Percentiles rank a stretch among this genome's conserved stretches.
Conservation (phyloP, 92 coral and sea anemone species). For the Meandrina meandrites region DNA sequence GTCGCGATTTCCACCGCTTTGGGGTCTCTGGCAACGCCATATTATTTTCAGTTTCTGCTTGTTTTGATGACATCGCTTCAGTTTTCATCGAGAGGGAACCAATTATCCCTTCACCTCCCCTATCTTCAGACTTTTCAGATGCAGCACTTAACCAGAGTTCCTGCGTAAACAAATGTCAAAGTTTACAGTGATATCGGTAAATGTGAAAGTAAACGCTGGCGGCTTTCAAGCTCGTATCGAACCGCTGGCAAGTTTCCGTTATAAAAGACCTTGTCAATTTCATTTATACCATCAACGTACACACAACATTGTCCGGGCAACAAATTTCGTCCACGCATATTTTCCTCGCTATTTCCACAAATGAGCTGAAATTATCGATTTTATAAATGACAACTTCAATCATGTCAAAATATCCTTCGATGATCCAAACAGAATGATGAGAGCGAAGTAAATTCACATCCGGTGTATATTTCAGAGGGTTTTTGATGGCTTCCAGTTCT, state of each 20-base stretch:
- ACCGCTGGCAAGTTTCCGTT: not conserved
- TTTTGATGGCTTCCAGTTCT: slow-evolving; percentile 5
- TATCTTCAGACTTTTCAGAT: not conserved
- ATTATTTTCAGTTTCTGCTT: slow-evolving; percentile 13
- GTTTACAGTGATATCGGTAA: slow-evolving; percentile 36
- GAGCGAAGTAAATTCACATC: not conserved
- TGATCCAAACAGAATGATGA: not conserved
- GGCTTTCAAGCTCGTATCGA: not conserved
- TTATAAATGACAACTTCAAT: not conserved
- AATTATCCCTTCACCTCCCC: not conserved
- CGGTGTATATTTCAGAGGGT: not conserved
- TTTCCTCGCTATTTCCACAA: not conserved
- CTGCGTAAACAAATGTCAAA: slow-evolving; percentile 48
- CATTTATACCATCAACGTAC: not conserved
- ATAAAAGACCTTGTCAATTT: not conserved
- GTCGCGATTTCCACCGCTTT: slow-evolving; percentile 57
- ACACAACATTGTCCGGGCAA: not conserved
- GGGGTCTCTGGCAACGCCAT: slow-evolving; percentile 28
- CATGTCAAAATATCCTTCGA: not conserved
- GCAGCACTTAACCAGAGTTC: slow-evolving; percentile 22
- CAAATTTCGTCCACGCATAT: not conserved
- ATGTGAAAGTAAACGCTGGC: not conserved
- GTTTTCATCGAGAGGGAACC: slow-evolving; percentile 4
- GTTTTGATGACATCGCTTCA: slow-evolving; percentile 2
- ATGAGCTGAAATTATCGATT: slow-evolving; percentile 4